A percentile compares a stretch with the other conserved stretches of the same genome.
phyloP scores from a whole-genome alignment of 2,797 vertebrate genomes.

The Sus cebifrons region DNA sequence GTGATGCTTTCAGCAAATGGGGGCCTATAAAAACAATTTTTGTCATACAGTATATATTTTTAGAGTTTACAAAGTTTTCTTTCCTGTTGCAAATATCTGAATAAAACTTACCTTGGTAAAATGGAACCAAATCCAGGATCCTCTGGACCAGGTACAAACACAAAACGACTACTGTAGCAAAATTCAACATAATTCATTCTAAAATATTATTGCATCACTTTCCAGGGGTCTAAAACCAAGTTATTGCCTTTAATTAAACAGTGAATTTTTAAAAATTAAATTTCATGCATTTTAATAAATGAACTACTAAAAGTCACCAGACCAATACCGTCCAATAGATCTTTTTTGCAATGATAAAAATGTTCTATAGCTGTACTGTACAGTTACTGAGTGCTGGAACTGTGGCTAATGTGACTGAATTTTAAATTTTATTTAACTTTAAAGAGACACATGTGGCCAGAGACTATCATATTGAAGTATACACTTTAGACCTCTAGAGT shows the following conservation, averaged over 20 bases:
- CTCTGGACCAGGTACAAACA: slow-evolving; percentile 97
- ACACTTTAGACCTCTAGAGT: neutral
- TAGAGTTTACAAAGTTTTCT: neutral
- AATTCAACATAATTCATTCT: slow-evolving; percentile 23
- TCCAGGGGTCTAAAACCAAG: neutral
- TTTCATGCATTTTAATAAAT: slow-evolving; percentile 36
- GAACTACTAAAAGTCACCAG: slow-evolving; percentile 43
- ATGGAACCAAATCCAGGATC: slow-evolving; percentile 96
- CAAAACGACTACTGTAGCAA: slow-evolving; percentile 95
- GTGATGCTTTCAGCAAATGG: slow-evolving; percentile 96
- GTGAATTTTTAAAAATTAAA: neutral
- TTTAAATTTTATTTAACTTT: slow-evolving; percentile 28
- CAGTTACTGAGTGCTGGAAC: neutral
- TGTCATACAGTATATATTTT: neutral
- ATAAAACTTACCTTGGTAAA: slow-evolving; percentile 94
- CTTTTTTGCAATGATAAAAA: neutral
- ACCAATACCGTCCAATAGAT: neutral
- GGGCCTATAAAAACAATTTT: slow-evolving; percentile 91
- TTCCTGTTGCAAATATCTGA: slow-evolving; percentile 28
- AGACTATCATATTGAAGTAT: neutral
- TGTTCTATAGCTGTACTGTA: neutral
- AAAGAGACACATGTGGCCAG: neutral
- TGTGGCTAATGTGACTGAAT: neutral
- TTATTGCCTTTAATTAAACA: neutral
- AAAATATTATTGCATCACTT: neutral